Base-by-base conservation (phyloP, 2,113 vertebrate genomes). In the Protomyctophum bolini region DNA sequence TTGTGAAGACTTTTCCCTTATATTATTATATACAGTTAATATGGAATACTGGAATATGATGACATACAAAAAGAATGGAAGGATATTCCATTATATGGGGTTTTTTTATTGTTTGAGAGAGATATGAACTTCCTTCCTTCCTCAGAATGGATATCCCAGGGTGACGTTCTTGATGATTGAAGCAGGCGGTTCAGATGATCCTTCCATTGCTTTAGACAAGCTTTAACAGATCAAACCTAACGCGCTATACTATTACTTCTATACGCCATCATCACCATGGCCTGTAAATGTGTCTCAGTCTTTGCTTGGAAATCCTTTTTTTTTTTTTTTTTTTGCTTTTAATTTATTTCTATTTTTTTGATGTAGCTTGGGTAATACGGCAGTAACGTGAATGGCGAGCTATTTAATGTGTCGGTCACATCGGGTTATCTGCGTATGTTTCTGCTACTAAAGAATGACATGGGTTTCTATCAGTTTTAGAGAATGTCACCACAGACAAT, bases 361-460 rank as follows among this genome's bases (percentile, higher is more conserved):
- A 80, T 78, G 77, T 76, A 62, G 75, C 70, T 77, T 80, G 15
- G 59, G 86, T 57, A 51, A 65, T 75, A 67, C 73, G 79, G 81
- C 83, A 86, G 82, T 83, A 86, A 79, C 74, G 47, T 0, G n/a
- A 70, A 68, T 51, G 48, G 59, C 65, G 70, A 76, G 67, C 70
- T 73, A 68, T 56, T 64, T 75, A 33, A 65, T 73, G 58, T 71
- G 64, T 63, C 64, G 62, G 70, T 73, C 63, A 48, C 69, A 70
- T 62, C 52, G 6, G 4, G 10, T n/a, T 45, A 45, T 12, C 11
- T 1, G 12, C 10, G 12, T 45, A 47, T 47, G 12, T 46, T n/a
- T 47, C 8, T 12, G 11, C n/a, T 62, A 7, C 12, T 12, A 41
- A 41, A 41, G 33, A 41, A 62, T 47, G 11, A 45, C 33, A 61